These are phyloP conservation scores for Bos javanicus DNA, from an alignment of 2,113 vertebrate genomes.

Conservation along the genomic window DNA sequence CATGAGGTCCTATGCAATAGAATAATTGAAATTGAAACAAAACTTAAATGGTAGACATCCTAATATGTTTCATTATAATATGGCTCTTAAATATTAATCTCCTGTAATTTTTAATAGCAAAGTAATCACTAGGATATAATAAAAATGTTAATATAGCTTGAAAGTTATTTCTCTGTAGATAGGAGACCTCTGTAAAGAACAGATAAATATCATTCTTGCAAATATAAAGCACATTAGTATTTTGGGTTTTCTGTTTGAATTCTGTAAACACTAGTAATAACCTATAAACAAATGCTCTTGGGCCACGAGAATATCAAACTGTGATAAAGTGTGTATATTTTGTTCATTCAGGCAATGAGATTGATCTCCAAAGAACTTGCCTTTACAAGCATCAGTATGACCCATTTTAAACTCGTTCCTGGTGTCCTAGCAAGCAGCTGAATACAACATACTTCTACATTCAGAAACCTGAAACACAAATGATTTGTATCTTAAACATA, in stretches of 20 bases:
- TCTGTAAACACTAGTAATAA: neutral
- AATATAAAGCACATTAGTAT: neutral
- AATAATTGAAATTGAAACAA: constrained; percentile 61
- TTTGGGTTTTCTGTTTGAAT: constrained; percentile 27
- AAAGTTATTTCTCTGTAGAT: neutral
- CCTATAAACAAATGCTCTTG: neutral
- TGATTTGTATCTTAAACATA: neutral
- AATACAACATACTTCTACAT: neutral
- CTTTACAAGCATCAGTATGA: neutral
- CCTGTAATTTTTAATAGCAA: constrained; percentile 30
- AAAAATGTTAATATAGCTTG: neutral
- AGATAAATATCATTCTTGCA: neutral
- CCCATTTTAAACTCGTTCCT: neutral
- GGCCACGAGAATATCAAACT: neutral
- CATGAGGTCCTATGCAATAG: constrained; percentile 56
- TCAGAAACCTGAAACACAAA: neutral
- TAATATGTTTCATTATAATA: constrained; percentile 22
- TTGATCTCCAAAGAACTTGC: neutral
- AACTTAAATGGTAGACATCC: constrained; percentile 54
- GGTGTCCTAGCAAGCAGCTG: neutral
- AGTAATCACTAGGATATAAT: constrained; percentile 12
- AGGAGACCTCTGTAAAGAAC: neutral
- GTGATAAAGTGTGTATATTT: neutral
- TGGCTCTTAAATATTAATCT: constrained; percentile 19
- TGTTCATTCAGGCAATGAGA: constrained; percentile 11